Evolutionary conservation across 2,797 vertebrate genomes (phyloP), one percentile per base, ranked within the genome.

Genomic region (Gymnocypris eckloni): DNA sequence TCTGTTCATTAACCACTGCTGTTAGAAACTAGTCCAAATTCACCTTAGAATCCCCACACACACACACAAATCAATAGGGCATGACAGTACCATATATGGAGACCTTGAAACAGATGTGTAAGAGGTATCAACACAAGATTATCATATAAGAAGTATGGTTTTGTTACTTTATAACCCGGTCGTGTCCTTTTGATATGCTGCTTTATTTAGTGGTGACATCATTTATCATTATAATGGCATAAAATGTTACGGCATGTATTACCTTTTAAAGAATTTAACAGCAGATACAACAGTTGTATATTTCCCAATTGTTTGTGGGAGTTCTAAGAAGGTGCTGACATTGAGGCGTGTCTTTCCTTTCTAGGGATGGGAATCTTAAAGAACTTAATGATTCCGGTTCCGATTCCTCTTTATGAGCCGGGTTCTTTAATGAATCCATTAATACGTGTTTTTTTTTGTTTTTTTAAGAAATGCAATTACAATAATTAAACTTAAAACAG

Each of bases 1-100:
- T 73, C 43, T 86, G 54, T 59, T 61, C 59, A 82, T 67, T 79
- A 78, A 39, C 50, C 15, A 76, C 11, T 6, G 15, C 79, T 48
- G 70, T 33, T 45, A 20, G 4, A 39, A 56, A 20, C 64, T 28
- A 48, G 50, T 78, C 39, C 18, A 16, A 22, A 41, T 16, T 69
- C 10, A 78, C 6, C 15, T 73, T 80, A 45, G 45, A 72, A 25
- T 15, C 11, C 20, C 3, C 43, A 28, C 25, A 28, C 25, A 28
- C n/a, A n/a, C n/a, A n/a, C n/a, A n/a, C n/a, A n/a, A 56, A 39
- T 39, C n/a, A 33, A 25, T 54, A 61, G 5, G 45, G 16, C 59
- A 50, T 9, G 7, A 4, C 28, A 43, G 56, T 15, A 50, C 52
- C 43, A 73, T 73, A 85, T 28, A 80, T 45, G 12, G 67, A 85